phyloP scores from a whole-genome alignment of 1,140 invertebrate genomes.

The Nephotettix cincticeps region DNA sequence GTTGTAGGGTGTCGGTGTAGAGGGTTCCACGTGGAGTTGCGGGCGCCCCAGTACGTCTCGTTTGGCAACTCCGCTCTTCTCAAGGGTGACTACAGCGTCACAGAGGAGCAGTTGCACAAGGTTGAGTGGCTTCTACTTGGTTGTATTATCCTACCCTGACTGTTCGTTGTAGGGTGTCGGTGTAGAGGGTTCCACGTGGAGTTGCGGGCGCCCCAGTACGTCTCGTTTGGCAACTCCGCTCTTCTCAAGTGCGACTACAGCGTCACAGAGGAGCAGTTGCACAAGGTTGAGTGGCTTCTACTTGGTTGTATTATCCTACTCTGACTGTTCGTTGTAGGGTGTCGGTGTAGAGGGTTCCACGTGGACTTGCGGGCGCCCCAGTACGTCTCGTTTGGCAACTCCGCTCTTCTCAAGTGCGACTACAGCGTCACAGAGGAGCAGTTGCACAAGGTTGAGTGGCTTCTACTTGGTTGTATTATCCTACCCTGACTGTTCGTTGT shows the following conservation, averaged over 20 bases:
- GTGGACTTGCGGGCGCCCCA: conserved; percentile 42
- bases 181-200: conserved; percentile 31
- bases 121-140: conserved; percentile 73
- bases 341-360: conserved; percentile 27
- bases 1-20: conserved; percentile 17
- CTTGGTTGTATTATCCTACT: too few relatives aligned
- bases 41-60: conserved; percentile 49
- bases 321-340: conserved; percentile 25
- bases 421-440: conserved; percentile 48
- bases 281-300: conserved; percentile 68
- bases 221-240: conserved; percentile 47
- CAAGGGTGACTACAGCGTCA: conserved; percentile 51
- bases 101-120: conserved; percentile 49
- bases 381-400: conserved; percentile 49
- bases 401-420: conserved; percentile 50
- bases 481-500: too few relatives aligned
- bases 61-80: conserved; percentile 47
- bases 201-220: conserved; percentile 47
- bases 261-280: conserved; percentile 47
- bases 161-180: conserved; percentile 21
- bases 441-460: conserved; percentile 63
- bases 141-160: too few relatives aligned
- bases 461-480: too few relatives aligned
- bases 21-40: conserved; percentile 32
- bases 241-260: conserved; percentile 51